These are phyloP conservation scores for Spea hammondii DNA, from an alignment of 2,797 vertebrate genomes.

Conservation along the genomic window DNA sequence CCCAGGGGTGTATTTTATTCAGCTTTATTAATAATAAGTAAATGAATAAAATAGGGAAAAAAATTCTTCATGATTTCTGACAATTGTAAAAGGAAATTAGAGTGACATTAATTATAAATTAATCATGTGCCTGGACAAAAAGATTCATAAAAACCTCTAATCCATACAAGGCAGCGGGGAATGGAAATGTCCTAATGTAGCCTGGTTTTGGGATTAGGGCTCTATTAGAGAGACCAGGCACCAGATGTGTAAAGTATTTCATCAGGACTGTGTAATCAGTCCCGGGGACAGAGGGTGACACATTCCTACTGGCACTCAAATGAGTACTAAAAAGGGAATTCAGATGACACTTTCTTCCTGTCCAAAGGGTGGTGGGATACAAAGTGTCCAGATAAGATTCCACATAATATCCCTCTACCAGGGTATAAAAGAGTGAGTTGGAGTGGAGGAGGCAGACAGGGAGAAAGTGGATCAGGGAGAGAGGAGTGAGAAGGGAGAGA, in stretches of 20 bases:
- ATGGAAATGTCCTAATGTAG: conserved; percentile 44
- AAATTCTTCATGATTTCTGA: background rate
- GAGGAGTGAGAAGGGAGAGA: conserved; percentile 36
- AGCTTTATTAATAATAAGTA: background rate
- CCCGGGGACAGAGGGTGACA: conserved; percentile 62
- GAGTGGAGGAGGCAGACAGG: background rate
- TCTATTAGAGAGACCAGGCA: conserved; percentile 38
- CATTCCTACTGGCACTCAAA: conserved; percentile 65
- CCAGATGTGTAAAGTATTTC: conserved; percentile 62
- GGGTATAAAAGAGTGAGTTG: conserved; percentile 61
- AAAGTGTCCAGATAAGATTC: conserved; percentile 67
- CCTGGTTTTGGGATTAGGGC: conserved; percentile 20
- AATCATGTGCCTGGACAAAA: background rate
- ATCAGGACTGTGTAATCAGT: conserved; percentile 57
- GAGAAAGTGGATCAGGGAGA: conserved; percentile 5
- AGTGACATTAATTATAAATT: background rate
- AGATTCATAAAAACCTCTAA: background rate
- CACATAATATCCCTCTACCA: conserved; percentile 56
- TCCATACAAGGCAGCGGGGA: background rate
- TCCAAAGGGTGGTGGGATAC: conserved; percentile 72
- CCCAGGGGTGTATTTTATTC: background rate
- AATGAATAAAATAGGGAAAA: background rate
- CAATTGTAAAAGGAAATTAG: background rate
- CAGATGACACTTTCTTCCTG: conserved; percentile 59
- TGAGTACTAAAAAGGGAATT: conserved; percentile 80